A percentile compares a stretch with the other conserved stretches of the same genome.
Conservation (phyloP, 2,888 invertebrate species). For the Nemurella pictetii region DNA sequence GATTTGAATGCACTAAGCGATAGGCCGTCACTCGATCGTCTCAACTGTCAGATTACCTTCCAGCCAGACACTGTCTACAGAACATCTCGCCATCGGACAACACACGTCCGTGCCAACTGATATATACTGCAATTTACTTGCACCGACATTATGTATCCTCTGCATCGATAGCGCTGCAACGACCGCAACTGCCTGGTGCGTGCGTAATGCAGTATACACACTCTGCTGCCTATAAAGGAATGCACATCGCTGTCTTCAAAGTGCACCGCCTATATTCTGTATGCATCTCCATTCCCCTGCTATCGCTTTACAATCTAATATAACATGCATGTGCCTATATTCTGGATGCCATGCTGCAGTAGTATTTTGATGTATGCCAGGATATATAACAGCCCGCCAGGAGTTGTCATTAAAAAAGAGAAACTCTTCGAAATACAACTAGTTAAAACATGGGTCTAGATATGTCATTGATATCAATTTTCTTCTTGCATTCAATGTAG, state of each 20-base stretch:
- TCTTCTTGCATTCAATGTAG: neutral
- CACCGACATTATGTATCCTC: neutral
- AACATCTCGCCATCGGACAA: too few species aligned
- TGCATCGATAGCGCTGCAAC: neutral
- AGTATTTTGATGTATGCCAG: neutral
- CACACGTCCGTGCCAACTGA: too few species aligned
- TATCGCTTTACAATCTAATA: slow-evolving; percentile 24
- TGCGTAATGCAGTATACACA: slow-evolving; percentile 18
- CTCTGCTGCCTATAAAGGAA: too few species aligned
- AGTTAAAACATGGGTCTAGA: neutral
- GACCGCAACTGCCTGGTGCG: neutral
- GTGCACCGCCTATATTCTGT: slow-evolving; percentile 17
- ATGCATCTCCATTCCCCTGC: slow-evolving; percentile 9
- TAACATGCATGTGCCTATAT: neutral
- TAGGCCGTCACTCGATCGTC: too few species aligned
- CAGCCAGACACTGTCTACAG: too few species aligned
- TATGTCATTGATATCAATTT: neutral
- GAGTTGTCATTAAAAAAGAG: slow-evolving; percentile 1
- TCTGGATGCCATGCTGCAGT: neutral
- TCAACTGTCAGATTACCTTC: too few species aligned
- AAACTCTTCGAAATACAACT: neutral
- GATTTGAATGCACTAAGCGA: too few species aligned
- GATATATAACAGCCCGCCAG: neutral
- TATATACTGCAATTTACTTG: neutral
- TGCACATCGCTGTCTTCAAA: slow-evolving; percentile 17